phyloP scores from a whole-genome alignment of 2,888 invertebrate species.

The Gymnosoma rotundatum region DNA sequence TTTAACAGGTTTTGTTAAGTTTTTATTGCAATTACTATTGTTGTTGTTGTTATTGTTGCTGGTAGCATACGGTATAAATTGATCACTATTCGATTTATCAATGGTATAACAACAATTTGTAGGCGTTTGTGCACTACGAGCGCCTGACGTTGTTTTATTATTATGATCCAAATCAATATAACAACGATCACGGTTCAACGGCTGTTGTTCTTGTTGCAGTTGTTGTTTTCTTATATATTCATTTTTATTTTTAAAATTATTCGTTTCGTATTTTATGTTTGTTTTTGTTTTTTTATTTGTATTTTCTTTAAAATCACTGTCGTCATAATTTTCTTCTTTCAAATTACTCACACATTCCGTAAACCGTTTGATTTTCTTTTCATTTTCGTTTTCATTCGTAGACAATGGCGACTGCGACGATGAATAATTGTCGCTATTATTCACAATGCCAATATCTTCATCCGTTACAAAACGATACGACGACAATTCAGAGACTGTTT shows the following conservation, averaged over 20 bases:
- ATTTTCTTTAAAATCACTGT: constrained; percentile 50
- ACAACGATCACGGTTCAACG: constrained; percentile 40
- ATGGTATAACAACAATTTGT: constrained; percentile 80
- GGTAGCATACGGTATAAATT: constrained; percentile 36
- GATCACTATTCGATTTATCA: constrained; percentile 73
- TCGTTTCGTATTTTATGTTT: constrained; percentile 55
- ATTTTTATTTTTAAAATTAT: constrained; percentile 52
- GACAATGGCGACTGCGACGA: constrained; percentile 67
- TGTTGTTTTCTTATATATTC: constrained; percentile 23
- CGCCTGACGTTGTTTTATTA: constrained; percentile 44
- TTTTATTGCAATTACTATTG: constrained; percentile 28
- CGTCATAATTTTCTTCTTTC: constrained; percentile 49
- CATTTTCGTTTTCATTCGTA: constrained; percentile 56
- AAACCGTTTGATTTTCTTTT: constrained; percentile 44
- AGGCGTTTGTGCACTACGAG: constrained; percentile 71
- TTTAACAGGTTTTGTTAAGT: constrained; percentile 62
- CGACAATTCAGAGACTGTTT: constrained; percentile 81
- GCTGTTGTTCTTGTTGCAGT: constrained; percentile 8
- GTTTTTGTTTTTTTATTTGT: constrained; percentile 22
- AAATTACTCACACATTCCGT: constrained; percentile 57
- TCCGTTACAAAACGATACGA: constrained; percentile 80
- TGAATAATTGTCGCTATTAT: constrained; percentile 68
- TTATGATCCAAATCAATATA: constrained; percentile 31
- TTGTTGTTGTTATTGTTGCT: constrained; percentile 32
- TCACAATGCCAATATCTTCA: constrained; percentile 75